Conservation (phyloP, 2,888 invertebrate species). For the Esperia sulphurella region DNA sequence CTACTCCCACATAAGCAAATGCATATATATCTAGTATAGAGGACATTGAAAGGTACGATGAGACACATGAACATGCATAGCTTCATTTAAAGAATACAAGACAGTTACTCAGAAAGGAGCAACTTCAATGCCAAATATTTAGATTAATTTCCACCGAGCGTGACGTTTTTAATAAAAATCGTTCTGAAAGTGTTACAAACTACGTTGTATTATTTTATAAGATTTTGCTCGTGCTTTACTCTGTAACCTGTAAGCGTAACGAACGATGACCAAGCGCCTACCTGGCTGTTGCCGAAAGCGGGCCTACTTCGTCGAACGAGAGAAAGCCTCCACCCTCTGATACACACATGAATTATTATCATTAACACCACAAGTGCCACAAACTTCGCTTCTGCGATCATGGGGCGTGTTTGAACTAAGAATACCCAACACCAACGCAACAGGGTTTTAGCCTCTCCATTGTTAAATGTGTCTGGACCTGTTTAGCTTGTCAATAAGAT, state of each 20-base stretch:
- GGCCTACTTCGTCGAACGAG: constrained; percentile 53
- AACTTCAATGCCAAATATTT: background rate
- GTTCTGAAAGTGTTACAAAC: constrained; percentile 25
- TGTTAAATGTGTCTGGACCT: too few relatives aligned
- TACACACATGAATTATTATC: constrained; percentile 49
- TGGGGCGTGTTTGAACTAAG: too few relatives aligned
- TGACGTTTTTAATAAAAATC: constrained; percentile 5
- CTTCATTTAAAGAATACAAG: too few relatives aligned
- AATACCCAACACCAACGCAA: too few relatives aligned
- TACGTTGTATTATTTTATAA: constrained; percentile 21
- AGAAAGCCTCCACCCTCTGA: constrained; percentile 66
- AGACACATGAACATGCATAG: too few relatives aligned
- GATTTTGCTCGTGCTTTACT: constrained; percentile 23
- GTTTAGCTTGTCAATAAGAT: too few relatives aligned
- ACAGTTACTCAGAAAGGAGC: too few relatives aligned
- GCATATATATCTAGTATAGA: too few relatives aligned
- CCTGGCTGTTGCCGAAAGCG: constrained; percentile 35
- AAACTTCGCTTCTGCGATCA: background rate
- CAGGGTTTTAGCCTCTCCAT: too few relatives aligned
- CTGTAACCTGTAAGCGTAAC: constrained; percentile 27
- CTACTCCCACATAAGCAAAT: too few relatives aligned
- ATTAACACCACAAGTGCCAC: constrained; percentile 28
- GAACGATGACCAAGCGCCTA: constrained; percentile 19
- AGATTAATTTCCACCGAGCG: background rate
- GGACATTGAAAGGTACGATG: too few relatives aligned